Percentiles rank a stretch among this genome's conserved stretches.
phyloP scores from a whole-genome alignment of 2,888 invertebrate species.

The Lamellibrachia satsuma region DNA sequence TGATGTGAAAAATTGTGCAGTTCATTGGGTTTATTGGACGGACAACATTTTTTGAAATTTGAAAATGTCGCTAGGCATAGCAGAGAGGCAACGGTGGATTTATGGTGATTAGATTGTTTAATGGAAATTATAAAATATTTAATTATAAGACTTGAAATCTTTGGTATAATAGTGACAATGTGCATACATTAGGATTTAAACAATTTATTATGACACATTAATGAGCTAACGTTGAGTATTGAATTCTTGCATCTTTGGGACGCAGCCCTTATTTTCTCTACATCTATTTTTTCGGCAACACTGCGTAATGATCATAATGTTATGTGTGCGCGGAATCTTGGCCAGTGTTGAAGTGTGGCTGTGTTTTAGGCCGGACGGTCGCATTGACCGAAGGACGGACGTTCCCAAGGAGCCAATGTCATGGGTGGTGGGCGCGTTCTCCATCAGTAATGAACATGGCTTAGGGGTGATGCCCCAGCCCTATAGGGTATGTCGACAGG shows the following conservation, averaged over 20 bases:
- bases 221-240: neutral
- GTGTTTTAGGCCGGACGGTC: slow-evolving; percentile 60
- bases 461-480: slow-evolving; percentile 86
- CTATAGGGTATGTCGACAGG: neutral
- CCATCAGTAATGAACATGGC: slow-evolving; percentile 85
- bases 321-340: neutral
- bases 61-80: too few species aligned
- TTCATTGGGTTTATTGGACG: too few species aligned
- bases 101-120: too few species aligned
- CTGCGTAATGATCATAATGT: too few species aligned
- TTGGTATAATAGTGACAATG: too few species aligned
- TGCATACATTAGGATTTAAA: too few species aligned
- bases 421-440: slow-evolving; percentile 93
- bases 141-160: too few species aligned
- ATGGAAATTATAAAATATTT: too few species aligned
- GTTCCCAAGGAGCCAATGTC: slow-evolving; percentile 62
- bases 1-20: too few species aligned
- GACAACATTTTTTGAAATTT: too few species aligned
- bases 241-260: neutral
- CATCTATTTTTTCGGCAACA: neutral
- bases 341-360: neutral
- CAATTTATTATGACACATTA: too few species aligned
- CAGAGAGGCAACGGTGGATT: too few species aligned
- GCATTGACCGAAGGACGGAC: slow-evolving; percentile 60
- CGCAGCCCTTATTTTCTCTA: neutral